A percentile compares a stretch with the other conserved stretches of the same genome.
These are phyloP conservation scores for Eulemur rufifrons DNA, from an alignment of 2,113 vertebrate genomes.

Conservation along the genomic window DNA sequence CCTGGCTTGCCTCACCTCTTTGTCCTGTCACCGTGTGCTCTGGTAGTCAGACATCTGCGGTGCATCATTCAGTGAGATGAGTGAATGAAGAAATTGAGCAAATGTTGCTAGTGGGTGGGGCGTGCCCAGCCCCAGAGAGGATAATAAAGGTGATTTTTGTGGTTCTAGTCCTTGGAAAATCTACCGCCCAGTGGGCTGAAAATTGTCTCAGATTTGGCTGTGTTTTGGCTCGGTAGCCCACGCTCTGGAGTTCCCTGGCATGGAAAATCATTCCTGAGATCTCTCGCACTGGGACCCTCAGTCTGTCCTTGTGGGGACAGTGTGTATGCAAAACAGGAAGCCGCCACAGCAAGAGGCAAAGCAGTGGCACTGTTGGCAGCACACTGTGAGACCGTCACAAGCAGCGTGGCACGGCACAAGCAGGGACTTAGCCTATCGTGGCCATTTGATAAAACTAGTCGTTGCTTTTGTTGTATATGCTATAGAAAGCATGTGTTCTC, in stretches of 20 bases:
- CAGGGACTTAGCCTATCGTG: fast-evolving
- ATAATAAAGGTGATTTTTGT: background rate
- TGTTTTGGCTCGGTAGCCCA: fast-evolving
- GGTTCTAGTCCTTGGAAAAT: background rate
- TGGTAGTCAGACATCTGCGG: background rate
- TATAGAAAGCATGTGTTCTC: background rate
- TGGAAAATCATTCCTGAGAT: background rate
- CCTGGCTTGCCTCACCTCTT: background rate
- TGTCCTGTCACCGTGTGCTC: fast-evolving
- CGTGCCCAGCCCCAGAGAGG: background rate
- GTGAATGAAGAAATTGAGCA: background rate
- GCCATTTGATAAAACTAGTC: background rate
- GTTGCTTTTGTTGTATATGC: background rate
- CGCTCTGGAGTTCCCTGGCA: background rate
- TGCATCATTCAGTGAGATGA: background rate
- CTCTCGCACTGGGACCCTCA: fast-evolving
- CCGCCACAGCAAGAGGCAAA: background rate
- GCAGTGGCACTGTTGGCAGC: background rate
- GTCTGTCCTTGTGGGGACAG: background rate
- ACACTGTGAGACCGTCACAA: background rate
- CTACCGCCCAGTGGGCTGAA: background rate
- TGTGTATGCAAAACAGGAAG: background rate
- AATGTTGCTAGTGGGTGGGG: background rate
- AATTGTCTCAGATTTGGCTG: background rate
- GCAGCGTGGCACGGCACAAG: background rate